These are phyloP conservation scores for Drosophila diplacantha DNA, from an alignment of 2,888 invertebrate genomes.

Conservation along the genomic window DNA sequence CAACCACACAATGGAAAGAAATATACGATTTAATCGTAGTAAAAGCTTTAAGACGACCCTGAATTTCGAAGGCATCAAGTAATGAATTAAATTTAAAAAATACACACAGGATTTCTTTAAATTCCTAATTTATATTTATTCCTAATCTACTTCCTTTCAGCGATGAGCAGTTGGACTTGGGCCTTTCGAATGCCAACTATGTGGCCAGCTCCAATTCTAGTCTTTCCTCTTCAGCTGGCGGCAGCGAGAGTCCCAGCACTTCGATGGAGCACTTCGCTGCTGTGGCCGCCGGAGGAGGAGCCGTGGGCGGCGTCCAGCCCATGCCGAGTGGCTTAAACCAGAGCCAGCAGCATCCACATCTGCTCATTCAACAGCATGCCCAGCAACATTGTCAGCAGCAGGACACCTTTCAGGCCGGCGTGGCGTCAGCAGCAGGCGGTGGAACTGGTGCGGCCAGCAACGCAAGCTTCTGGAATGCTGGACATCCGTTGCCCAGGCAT, in stretches of 20 bases:
- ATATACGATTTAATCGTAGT: conserved; percentile 74
- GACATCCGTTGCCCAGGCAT: conserved; percentile 64
- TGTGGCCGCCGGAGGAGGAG: conserved; percentile 66
- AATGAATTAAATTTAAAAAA: conserved; percentile 38
- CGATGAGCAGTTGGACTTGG: conserved; percentile 82
- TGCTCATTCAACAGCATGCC: conserved; percentile 55
- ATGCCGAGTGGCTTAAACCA: conserved; percentile 34
- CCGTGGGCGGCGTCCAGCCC: conserved; percentile 39
- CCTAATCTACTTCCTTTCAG: conserved; percentile 72
- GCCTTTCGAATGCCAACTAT: conserved; percentile 80
- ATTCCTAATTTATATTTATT: neutral
- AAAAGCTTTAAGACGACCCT: conserved; percentile 75
- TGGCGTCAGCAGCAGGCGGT: conserved; percentile 41
- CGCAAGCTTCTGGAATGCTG: conserved; percentile 65
- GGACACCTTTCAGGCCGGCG: conserved; percentile 72
- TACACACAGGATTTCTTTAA: neutral
- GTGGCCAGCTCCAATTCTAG: conserved; percentile 83
- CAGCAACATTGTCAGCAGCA: conserved; percentile 74
- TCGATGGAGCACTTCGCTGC: conserved; percentile 83
- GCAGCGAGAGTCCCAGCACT: conserved; percentile 85
- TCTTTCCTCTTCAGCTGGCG: conserved; percentile 78
- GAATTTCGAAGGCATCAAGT: conserved; percentile 72
- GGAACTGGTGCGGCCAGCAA: conserved; percentile 55
- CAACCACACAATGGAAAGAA: conserved; percentile 67
- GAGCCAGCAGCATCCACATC: conserved; percentile 60